Conservation (phyloP, 1,140 invertebrate genomes). For the Polypedilum pembai region DNA sequence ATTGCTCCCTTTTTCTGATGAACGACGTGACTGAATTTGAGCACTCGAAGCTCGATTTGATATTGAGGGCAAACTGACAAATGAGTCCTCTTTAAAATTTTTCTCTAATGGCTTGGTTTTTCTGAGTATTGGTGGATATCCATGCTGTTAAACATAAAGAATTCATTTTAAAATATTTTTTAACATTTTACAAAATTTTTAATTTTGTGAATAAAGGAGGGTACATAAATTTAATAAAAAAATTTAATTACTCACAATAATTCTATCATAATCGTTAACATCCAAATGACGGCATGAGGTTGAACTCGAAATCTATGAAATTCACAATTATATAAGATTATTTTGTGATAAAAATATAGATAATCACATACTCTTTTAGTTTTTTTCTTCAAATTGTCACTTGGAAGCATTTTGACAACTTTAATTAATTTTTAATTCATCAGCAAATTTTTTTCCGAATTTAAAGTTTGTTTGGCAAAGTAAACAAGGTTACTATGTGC, state of each 20-base stretch:
- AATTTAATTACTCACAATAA: not conserved
- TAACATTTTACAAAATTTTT: too few relatives aligned
- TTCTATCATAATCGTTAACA: conserved; percentile 7
- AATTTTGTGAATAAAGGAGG: too few relatives aligned
- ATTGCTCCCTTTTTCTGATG: not conserved
- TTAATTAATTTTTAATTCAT: too few relatives aligned
- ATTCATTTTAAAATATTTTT: not conserved
- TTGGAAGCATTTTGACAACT: too few relatives aligned
- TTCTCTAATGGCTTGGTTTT: not conserved
- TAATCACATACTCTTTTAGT: too few relatives aligned
- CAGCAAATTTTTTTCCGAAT: too few relatives aligned
- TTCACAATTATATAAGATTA: too few relatives aligned
- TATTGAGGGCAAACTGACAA: not conserved
- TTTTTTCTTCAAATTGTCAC: too few relatives aligned
- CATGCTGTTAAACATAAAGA: not conserved
- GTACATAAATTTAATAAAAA: too few relatives aligned
- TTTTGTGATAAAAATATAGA: too few relatives aligned
- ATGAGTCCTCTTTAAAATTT: not conserved
- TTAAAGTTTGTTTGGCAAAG: too few relatives aligned
- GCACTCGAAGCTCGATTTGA: not conserved
- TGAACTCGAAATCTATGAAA: not conserved
- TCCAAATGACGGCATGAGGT: not conserved
- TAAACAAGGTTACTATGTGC: too few relatives aligned
- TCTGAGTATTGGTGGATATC: not conserved
- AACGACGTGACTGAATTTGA: not conserved